Evolutionary conservation across 2,888 invertebrate species (phyloP).

Genomic region (Drosophila monieri): DNA sequence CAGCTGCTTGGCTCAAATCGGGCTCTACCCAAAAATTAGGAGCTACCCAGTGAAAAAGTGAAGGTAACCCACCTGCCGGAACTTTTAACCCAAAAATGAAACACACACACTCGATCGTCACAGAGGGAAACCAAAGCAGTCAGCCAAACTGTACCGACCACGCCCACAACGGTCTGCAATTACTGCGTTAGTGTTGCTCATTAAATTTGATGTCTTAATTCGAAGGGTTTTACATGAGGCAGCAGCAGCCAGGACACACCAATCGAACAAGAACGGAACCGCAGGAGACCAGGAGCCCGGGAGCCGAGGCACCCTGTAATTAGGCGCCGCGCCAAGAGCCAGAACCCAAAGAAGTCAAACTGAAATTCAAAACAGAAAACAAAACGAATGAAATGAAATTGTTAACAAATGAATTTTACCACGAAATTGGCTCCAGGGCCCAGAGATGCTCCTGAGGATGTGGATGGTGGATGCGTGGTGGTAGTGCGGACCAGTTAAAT

Average conservation of each 20-base stretch:
- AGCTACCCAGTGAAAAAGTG: conserved; percentile 40
- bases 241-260: conserved; percentile 33
- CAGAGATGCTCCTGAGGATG: conserved; percentile 21
- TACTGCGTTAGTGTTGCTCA: conserved; percentile 77
- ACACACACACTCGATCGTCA: conserved; percentile 36
- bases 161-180: conserved; percentile 62
- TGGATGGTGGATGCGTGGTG: conserved; percentile 2
- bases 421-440: conserved; percentile 68
- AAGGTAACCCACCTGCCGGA: conserved; percentile 71
- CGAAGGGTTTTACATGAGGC: conserved; percentile 65
- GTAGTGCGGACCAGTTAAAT: conserved; percentile 58
- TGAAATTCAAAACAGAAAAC: conserved; percentile 35
- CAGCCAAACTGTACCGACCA: conserved; percentile 51
- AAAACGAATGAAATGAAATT: conserved; percentile 67
- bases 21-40: conserved; percentile 48
- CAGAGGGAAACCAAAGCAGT: conserved; percentile 60
- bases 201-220: conserved; percentile 78
- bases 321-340: conserved; percentile 64
- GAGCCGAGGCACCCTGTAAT: conserved; percentile 67
- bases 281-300: neutral
- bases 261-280: conserved; percentile 25
- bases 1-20: conserved; percentile 48
- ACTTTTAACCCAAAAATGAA: conserved; percentile 53
- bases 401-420: conserved; percentile 76
- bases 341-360: conserved; percentile 17